phyloP scores from a whole-genome alignment of 2,113 vertebrate species.

The Lathamus discolor region DNA sequence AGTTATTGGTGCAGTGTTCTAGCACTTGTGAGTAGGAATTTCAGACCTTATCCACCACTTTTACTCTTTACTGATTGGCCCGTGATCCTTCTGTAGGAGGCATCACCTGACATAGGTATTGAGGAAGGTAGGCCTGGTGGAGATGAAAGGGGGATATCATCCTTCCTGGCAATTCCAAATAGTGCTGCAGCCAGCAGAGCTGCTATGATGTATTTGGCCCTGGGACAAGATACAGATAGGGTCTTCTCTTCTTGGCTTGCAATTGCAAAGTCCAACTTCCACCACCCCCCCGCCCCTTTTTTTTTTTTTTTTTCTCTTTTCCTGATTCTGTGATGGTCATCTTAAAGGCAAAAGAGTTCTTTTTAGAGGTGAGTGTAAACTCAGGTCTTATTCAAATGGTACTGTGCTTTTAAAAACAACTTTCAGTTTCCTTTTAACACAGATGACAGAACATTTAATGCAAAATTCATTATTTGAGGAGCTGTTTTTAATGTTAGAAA shows the following conservation, averaged over 20 bases:
- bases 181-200: neutral
- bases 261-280: neutral
- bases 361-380: neutral
- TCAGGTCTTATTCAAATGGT: neutral
- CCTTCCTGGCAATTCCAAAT: neutral
- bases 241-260: neutral
- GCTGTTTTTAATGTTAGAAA: neutral
- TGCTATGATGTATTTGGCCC: neutral
- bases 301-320: neutral
- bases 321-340: neutral
- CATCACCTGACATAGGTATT: neutral
- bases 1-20: constrained; percentile 5
- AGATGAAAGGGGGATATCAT: neutral
- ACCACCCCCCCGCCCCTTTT: too few species aligned
- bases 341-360: neutral
- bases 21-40: neutral
- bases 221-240: neutral
- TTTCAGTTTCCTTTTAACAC: neutral
- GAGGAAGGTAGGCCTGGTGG: neutral
- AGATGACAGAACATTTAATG: neutral
- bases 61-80: neutral
- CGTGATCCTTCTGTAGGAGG: neutral
- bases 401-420: neutral
- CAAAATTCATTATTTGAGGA: neutral
- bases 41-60: neutral